Evolutionary conservation across 2,888 invertebrate species (phyloP).

Genomic region (Chymomyza fuscimana): DNA sequence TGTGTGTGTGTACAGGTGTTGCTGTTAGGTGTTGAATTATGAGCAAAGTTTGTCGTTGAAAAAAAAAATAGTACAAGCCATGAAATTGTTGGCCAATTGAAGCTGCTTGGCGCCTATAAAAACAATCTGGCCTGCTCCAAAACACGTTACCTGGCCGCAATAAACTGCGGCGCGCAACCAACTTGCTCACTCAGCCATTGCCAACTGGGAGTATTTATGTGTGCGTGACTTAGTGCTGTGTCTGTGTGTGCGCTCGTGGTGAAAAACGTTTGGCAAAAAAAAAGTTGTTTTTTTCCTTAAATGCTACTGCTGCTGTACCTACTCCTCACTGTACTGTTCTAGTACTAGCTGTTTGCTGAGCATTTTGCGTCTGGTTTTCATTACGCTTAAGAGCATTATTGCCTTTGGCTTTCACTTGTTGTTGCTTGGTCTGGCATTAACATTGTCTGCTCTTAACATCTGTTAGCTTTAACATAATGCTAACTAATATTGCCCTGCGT

Average conservation of each 20-base stretch:
- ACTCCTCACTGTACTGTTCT: slow-evolving; percentile 5
- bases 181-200: slow-evolving; percentile 19
- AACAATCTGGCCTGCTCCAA: slow-evolving; percentile 1
- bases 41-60: slow-evolving; percentile 61
- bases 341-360: slow-evolving; percentile 47
- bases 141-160: background rate
- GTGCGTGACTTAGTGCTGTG: slow-evolving; percentile 9
- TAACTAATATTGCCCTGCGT: background rate
- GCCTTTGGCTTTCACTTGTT: slow-evolving; percentile 50
- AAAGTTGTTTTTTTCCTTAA: background rate
- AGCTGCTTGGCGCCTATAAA: slow-evolving; percentile 8
- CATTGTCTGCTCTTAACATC: slow-evolving; percentile 5
- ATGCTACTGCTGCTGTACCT: background rate
- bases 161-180: slow-evolving; percentile 1
- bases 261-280: background rate
- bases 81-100: slow-evolving; percentile 25
- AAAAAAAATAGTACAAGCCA: slow-evolving; percentile 29
- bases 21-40: slow-evolving; percentile 62
- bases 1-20: slow-evolving; percentile 55
- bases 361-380: slow-evolving; percentile 38
- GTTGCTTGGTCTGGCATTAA: slow-evolving; percentile 23
- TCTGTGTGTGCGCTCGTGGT: slow-evolving; percentile 13
- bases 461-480: background rate
- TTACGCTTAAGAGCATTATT: slow-evolving; percentile 38
- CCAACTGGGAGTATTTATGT: background rate